Conservation (phyloP, 2,113 vertebrate genomes). For the Clupea harengus region DNA sequence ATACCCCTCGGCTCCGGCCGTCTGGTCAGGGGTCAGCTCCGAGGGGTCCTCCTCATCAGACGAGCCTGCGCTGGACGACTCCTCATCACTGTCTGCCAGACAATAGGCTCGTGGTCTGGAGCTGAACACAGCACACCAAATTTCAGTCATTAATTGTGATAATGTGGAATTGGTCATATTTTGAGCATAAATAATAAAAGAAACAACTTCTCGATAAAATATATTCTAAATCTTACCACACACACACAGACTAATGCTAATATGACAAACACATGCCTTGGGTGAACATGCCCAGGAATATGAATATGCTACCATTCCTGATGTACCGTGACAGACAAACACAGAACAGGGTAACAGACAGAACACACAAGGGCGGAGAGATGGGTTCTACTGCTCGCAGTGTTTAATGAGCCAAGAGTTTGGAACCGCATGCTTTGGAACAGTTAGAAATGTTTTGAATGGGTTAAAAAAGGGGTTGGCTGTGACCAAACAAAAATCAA, state of each 20-base stretch:
- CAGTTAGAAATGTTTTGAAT: neutral
- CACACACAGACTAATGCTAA: no score
- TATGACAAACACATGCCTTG: neutral
- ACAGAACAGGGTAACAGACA: neutral
- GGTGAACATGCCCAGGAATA: neutral
- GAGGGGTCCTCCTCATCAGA: slow-evolving; percentile 95
- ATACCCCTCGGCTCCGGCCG: slow-evolving; percentile 84
- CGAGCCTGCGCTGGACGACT: slow-evolving; percentile 96
- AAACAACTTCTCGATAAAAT: no score
- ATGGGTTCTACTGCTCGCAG: neutral
- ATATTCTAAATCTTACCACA: no score
- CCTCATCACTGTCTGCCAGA: slow-evolving; percentile 96
- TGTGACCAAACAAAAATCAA: neutral
- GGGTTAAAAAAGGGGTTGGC: neutral
- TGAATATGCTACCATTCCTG: neutral
- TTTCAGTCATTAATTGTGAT: no score
- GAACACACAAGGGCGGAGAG: neutral
- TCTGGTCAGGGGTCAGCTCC: slow-evolving; percentile 67
- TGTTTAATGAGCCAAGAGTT: neutral
- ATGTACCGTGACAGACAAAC: neutral
- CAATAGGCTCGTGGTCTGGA: slow-evolving; percentile 88
- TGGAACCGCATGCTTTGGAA: neutral
- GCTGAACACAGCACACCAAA: slow-evolving; percentile 45
- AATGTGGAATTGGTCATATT: no score
- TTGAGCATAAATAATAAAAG: no score